Conservation (phyloP, 2,113 vertebrate genomes). For the Ascaphus truei region DNA sequence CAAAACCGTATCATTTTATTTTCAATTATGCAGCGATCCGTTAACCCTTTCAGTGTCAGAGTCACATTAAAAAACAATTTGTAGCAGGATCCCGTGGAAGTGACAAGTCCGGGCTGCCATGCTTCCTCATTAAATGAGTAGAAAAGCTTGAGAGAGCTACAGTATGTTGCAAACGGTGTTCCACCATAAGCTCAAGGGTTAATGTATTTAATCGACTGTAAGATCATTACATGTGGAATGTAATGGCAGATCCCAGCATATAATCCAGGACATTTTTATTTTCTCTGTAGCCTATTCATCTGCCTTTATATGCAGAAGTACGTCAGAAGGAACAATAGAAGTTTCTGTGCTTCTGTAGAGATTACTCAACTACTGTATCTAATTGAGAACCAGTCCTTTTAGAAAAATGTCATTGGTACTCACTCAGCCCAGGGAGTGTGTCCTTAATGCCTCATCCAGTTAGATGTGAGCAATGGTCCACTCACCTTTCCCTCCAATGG, state of each 20-base stretch:
- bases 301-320: neutral
- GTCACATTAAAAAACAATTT: no score
- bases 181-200: no score
- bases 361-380: slow-evolving; percentile 29
- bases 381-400: neutral
- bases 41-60: no score
- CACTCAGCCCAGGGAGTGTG: neutral
- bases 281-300: neutral
- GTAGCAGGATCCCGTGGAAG: no score
- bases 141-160: no score
- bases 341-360: neutral
- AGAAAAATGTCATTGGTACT: neutral
- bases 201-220: neutral
- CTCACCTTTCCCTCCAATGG: neutral
- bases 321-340: neutral
- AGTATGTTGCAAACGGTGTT: no score
- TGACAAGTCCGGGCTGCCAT: no score
- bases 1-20: no score
- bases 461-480: neutral
- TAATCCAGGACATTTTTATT: neutral
- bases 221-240: slow-evolving; percentile 1
- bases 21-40: no score
- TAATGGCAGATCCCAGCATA: neutral
- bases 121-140: no score
- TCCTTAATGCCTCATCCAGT: neutral